Conservation (phyloP, 2,888 invertebrate species). For the Epistrophe grossulariae region DNA sequence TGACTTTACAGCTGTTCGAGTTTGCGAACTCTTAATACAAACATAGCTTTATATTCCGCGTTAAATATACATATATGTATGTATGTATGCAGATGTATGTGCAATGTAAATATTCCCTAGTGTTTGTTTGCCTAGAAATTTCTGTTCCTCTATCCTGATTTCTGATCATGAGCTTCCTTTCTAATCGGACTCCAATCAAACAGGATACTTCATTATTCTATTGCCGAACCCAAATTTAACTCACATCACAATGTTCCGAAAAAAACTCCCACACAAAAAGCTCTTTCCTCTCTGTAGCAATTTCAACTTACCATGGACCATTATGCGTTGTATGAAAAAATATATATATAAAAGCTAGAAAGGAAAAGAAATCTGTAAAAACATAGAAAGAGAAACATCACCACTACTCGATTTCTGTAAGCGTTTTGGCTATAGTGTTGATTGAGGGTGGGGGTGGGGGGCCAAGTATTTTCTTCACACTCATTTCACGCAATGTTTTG, state of each 20-base stretch:
- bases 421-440: not conserved
- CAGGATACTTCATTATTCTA: conserved; percentile 1
- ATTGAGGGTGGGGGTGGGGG: not conserved
- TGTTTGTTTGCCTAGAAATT: not conserved
- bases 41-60: no score
- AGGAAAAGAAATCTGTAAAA: conserved; percentile 17
- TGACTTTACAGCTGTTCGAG: not conserved
- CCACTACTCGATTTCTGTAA: not conserved
- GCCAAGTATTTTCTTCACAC: not conserved
- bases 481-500: conserved; percentile 8
- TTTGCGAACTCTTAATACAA: not conserved
- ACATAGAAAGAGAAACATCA: conserved; percentile 23
- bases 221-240: not conserved
- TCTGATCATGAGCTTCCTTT: conserved; percentile 23
- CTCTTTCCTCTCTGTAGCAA: conserved; percentile 2
- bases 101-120: not conserved
- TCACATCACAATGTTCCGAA: not conserved
- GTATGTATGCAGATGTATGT: not conserved
- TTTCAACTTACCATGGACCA: not conserved
- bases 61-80: not conserved
- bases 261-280: conserved; percentile 26
- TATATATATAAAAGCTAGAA: not conserved
- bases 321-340: not conserved
- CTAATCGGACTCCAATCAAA: not conserved
- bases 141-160: not conserved